Base-by-base conservation (phyloP, 2,797 vertebrate genomes). In the Hippocampus kuda region DNA sequence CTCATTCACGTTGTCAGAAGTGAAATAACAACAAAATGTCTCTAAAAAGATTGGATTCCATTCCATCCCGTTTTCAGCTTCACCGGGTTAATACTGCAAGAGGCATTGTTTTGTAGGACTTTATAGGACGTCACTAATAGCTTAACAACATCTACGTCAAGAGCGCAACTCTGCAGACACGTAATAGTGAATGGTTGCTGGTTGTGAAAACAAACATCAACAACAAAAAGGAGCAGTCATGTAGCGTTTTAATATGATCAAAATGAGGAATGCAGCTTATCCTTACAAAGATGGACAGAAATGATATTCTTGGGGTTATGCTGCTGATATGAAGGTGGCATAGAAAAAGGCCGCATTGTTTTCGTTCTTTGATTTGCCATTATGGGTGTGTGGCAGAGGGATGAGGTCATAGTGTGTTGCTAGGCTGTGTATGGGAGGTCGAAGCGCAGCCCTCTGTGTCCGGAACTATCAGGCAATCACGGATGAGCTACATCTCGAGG, bases 401-500 rank as follows among this genome's bases (percentile, higher is more conserved):
- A 85, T 78, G 76, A 87, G 85, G 78, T 83, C 78, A 63, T 72
- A 74, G 75, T 72, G 76, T 82, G 89, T 91, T 89, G 90, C 89
- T 89, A 90, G 86, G 90, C 79, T 88, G 81, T 84, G 76, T 86
- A 70, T 69, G 78, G 89, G 88, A 89, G 85, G 79, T 75, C 27
- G 87, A 85, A 83, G 87, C 81, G 77, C 74, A 83, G 79, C 72
- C 81, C 76, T 78, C 75, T 76, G 79, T 84, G 83, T 88, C 76
- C 75, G 69, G 73, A 85, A 84, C 84, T 86, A 89, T 89, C 89
- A 90, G 85, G 87, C 90, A 89, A 91, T 91, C 88, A 89, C 73
- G 73, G 81, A 83, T 83, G 81, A 90, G 85, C 87, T 66, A 82
- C 86, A 83, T 88, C 83, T 91, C 72, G 87, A 77, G 85, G 84